Conservation (phyloP, 2,888 invertebrate genomes). For the Entomobrya proxima region DNA sequence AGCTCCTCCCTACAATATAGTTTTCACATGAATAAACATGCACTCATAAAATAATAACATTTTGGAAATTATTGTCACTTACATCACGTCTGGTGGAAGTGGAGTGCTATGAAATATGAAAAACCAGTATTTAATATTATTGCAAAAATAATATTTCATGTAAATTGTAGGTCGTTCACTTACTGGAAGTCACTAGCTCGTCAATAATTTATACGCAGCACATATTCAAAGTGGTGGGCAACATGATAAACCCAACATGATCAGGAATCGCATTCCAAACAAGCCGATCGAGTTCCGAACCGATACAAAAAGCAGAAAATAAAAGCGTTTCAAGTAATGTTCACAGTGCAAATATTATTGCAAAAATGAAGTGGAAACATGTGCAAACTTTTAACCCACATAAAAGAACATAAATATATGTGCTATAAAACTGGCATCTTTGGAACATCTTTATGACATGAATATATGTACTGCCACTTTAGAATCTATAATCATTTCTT, state of each 20-base stretch:
- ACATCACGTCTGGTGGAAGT: slow-evolving; percentile 61
- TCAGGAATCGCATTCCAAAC: not conserved
- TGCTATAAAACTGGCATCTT: not conserved
- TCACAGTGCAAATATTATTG: not conserved
- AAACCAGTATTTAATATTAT: not conserved
- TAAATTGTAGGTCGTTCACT: not conserved
- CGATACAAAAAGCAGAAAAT: not conserved
- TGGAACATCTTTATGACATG: not conserved
- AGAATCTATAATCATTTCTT: not conserved
- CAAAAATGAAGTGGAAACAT: not conserved
- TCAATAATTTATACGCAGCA: not conserved
- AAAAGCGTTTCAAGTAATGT: not conserved
- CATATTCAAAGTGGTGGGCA: not conserved
- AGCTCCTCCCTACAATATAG: slow-evolving; percentile 46
- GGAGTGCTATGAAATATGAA: slow-evolving; percentile 43
- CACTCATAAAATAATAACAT: not conserved
- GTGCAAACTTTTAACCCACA: slow-evolving; percentile 24
- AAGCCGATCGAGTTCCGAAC: not conserved
- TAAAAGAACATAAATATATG: not conserved
- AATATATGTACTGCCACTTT: not conserved
- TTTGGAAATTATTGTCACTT: not conserved
- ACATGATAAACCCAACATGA: not conserved
- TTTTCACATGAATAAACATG: too few relatives aligned
- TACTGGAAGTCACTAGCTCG: slow-evolving; percentile 25
- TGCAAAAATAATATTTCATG: not conserved